Evolutionary conservation across 1,140 invertebrate genomes (phyloP), one percentile per base, ranked within the genome.

Genomic region (Neomicropteryx cornuta): DNA sequence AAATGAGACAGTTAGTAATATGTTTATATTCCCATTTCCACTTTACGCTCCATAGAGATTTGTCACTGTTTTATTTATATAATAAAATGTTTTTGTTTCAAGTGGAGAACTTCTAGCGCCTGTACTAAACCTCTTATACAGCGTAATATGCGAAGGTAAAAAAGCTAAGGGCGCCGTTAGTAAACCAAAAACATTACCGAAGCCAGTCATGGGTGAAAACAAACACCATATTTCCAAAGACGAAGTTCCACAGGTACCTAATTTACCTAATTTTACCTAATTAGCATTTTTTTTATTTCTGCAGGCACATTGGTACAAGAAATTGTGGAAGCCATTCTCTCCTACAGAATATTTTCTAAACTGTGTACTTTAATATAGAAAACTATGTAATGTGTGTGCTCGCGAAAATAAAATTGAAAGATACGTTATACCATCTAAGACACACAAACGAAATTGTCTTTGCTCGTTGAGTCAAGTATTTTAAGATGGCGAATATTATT

Each of bases 171-270:
- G 46, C 38, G 39, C 46, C 1, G 52, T 45, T 18, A 52, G 45
- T 3, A 68, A 65, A 39, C 66, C 66, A 20, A 66, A 66, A 59
- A 59, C 66, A 22, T 58, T 62, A 16, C 66, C 66, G 27, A 68
- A 68, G 49, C 66, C 66, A 19, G 45, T 62, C 39, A 39, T 66
- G n/a, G 58, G 53, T 44, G 62, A 66, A 27, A 62, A 59, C 38
- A 66, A 63, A 51, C 58, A 60, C 45, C 57, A 60, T 44, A 60
- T 65, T 28, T 66, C 63, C 16, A 68, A 67, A 50, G 63, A 68
- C 32, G 66, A 68, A 44, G 43, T 68, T 13, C 63, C 66, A 28
- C 63, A 68, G 57, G 66, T 66, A 55, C 20, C 22, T 17, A 36
- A 14, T 4, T n/a, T 13, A 6, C 5, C 5, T 32, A 32, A 13